Evolutionary conservation across 2,888 invertebrate genomes (phyloP), one percentile per base, ranked within the genome.

Genomic region (Oligia fasciuncula): DNA sequence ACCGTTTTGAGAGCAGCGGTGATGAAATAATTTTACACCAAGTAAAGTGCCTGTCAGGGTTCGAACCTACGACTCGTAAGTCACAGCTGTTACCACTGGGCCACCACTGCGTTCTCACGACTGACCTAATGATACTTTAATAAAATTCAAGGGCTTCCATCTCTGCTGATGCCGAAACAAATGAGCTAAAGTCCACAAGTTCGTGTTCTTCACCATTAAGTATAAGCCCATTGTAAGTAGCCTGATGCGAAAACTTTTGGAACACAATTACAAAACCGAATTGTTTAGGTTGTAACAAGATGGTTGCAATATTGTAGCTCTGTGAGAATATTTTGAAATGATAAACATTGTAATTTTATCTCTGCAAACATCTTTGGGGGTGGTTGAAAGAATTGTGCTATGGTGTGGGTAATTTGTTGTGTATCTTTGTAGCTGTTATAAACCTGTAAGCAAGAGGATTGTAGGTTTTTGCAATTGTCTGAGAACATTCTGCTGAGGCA

Each of bases 261-360:
- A 40, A 66, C 35, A 13, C 66, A 70, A 81, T 87, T 86, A 83
- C 81, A 65, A 81, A 76, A 83, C 43, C 11, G 70, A 80, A 86
- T 87, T 86, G 86, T 87, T 71, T 71, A n/a, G 62, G 73, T 23
- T 85, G 8, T 49, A 74, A 83, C 86, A 75, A 82, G 73, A 77
- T 75, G 57, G 0, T 51, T 51, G 71, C 71, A 77, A 75, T 83
- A 69, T 74, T 85, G 72, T 67, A 49, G 40, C 69, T 14, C 49
- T 76, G 88, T 87, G 87, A 69, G 87, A 87, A 76, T 35, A 17
- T 87, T 88, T 77, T 78, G 88, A 66, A 87, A 87, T 75, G 70
- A 35, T 76, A 68, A 85, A 87, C 88, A 87, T 85, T 83, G 88
- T 87, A 72, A 77, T 76, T 46, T 86, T 79, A 87, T 87, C 87